Evolutionary conservation across 2,888 invertebrate species (phyloP).

Genomic region (Lochmaea capreae): DNA sequence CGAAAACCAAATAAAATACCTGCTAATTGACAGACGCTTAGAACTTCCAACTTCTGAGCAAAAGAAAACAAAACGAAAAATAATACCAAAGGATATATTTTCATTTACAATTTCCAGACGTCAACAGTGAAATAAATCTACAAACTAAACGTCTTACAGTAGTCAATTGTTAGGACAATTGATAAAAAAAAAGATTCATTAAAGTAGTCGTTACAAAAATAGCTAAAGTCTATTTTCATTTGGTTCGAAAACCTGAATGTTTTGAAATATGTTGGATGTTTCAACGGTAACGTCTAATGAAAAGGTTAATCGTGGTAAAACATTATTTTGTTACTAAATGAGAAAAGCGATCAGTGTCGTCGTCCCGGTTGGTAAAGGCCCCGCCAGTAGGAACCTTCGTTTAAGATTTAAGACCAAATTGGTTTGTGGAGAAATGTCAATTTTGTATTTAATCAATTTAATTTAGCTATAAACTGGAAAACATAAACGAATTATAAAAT

Average conservation of each 20-base stretch:
- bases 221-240: constrained; percentile 31
- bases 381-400: no score
- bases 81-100: constrained; percentile 13
- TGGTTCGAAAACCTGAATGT: constrained; percentile 28
- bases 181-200: constrained; percentile 25
- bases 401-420: no score
- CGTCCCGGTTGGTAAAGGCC: no score
- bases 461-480: no score
- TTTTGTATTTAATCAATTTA: no score
- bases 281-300: background rate
- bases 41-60: background rate
- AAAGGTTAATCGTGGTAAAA: background rate
- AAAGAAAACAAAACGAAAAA: constrained; percentile 21
- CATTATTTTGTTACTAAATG: background rate
- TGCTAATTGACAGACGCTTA: constrained; percentile 2
- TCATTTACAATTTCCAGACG: background rate
- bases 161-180: constrained; percentile 10
- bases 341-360: no score
- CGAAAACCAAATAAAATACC: constrained; percentile 22
- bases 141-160: constrained; percentile 18
- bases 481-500: no score
- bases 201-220: constrained; percentile 25
- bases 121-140: constrained; percentile 10
- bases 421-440: no score
- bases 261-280: constrained; percentile 11